Evolutionary conservation across 2,888 invertebrate genomes (phyloP), one percentile per base, ranked within the genome.

Genomic region (Hermaeophaga mercurialis): DNA sequence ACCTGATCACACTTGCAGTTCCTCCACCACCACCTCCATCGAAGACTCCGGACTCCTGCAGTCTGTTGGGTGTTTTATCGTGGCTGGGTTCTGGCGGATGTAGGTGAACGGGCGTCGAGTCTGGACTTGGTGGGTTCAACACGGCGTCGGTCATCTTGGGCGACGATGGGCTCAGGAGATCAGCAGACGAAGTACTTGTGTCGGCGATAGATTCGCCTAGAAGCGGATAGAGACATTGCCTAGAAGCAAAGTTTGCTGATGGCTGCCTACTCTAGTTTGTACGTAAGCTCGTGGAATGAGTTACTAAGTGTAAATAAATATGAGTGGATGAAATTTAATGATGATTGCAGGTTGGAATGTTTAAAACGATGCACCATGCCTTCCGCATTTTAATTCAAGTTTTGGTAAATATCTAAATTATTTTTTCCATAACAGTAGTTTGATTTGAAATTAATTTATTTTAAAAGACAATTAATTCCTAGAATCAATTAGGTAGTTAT

Each of bases 191-290:
- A 78, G 92, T 92, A 79, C 91, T 92, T 78, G 93, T 92, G 81
- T 94, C 94, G 78, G 92, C 92, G 81, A 92, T 89, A 78, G 92
- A 93, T 84, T 93, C 94, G 82, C 90, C 90, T 89, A 85, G 71
- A 77, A 76, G 80, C 75, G 76, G 77, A 83, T 74, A 82, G 73
- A 76, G 70, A 73, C 70, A 75, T 73, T 75, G 73, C 74, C 74
- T 75, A 75, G 70, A 75, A 76, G 69, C 65, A 74, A 73, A 76
- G 71, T 71, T 71, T 68, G 71, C 68, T 68, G 72, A 72, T 72
- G 71, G 70, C 69, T 72, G 73, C 73, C 74, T 74, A 73, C 69
- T 73, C 70, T 71, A 70, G 66, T 58, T 62, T 62, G 26, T 38
- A 26, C 22, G 18, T 44, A 63, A 65, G 63, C 63, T 36, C 36